Evolutionary conservation across 2,113 vertebrate genomes (phyloP).

Genomic region (Lethenteron reissneri): DNA sequence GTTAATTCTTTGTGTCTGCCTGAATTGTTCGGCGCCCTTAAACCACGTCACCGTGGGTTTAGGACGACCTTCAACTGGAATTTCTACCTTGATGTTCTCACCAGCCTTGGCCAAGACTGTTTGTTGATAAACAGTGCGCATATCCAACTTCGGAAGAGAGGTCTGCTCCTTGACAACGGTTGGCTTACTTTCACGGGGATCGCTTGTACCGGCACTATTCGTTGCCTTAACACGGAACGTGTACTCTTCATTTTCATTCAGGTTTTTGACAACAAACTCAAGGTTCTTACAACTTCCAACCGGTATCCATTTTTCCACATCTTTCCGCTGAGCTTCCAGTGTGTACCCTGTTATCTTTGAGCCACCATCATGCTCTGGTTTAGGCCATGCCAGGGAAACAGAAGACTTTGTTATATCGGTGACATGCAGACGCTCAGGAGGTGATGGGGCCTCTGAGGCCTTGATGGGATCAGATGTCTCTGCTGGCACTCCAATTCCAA

Average conservation of each 20-base stretch:
- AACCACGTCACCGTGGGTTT: conserved; percentile 74
- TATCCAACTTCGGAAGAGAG: conserved; percentile 64
- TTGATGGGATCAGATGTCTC: conserved; percentile 71
- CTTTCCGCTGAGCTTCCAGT: conserved; percentile 78
- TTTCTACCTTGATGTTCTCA: conserved; percentile 82
- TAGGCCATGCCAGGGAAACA: conserved; percentile 73
- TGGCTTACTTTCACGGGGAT: conserved; percentile 57
- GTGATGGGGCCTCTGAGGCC: conserved; percentile 65
- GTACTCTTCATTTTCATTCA: conserved; percentile 85
- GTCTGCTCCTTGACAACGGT: conserved; percentile 61
- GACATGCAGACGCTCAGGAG: conserved; percentile 63
- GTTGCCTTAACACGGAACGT: conserved; percentile 84
- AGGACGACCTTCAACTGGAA: conserved; percentile 74
- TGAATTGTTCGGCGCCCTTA: conserved; percentile 55
- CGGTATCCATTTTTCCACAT: conserved; percentile 68
- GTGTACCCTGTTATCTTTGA: conserved; percentile 85
- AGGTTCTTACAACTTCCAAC: conserved; percentile 56
- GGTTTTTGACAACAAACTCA: conserved; percentile 60
- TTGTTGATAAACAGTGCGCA: conserved; percentile 67
- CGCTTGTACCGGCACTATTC: conserved; percentile 70
- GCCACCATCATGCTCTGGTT: conserved; percentile 78
- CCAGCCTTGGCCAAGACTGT: conserved; percentile 78
- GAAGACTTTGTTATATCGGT: conserved; percentile 67
- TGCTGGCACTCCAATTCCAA: conserved; percentile 64
- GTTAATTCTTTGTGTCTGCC: conserved; percentile 59